Evolutionary conservation across 2,113 vertebrate species (phyloP), one percentile per base, ranked within the genome.

Genomic region (Tupaia chinensis): DNA sequence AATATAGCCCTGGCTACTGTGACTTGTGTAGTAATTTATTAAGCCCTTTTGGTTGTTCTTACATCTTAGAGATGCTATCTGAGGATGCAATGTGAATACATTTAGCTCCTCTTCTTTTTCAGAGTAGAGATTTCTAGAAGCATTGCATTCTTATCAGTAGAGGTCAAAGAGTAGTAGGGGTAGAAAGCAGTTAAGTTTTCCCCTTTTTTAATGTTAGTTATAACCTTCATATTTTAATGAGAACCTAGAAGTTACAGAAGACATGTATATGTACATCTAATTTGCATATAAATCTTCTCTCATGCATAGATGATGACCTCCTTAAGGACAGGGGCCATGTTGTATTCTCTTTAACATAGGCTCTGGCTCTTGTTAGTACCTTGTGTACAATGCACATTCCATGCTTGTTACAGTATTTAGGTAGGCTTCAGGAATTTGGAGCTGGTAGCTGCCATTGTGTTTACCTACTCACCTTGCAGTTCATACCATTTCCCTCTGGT

Each of bases 161-260:
- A 89, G 14, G 12, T 44, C 60, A 77, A 68, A 69, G 20, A 61
- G 76, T 10, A 76, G 6, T 1, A 76, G n/a, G 68, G 25, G 5
- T 22, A n/a, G 74, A 76, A 22, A 73, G 70, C 8, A 73, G 3
- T 14, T 87, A 58, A 82, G 78, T 32, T 14, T 2, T 11, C n/a
- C 1, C 0, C 7, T 16, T 54, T 58, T 0, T 66, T 65, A 73
- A n/a, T 87, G 72, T 27, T 61, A 25, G 8, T 76, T 70, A 61
- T 68, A 79, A 84, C 69, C 20, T 53, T 63, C 70, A 65, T 56
- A 54, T 34, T 87, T 70, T 92, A 63, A 25, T 73, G 76, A 72
- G 15, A 66, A 29, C 44, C 9, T 87, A 32, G 27, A 65, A 90
- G 8, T 84, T 66, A 34, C 5, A 91, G 53, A 61, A 66, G 53